Evolutionary conservation across 2,797 vertebrate genomes (phyloP).

Genomic region (Etheostoma nigrum): DNA sequence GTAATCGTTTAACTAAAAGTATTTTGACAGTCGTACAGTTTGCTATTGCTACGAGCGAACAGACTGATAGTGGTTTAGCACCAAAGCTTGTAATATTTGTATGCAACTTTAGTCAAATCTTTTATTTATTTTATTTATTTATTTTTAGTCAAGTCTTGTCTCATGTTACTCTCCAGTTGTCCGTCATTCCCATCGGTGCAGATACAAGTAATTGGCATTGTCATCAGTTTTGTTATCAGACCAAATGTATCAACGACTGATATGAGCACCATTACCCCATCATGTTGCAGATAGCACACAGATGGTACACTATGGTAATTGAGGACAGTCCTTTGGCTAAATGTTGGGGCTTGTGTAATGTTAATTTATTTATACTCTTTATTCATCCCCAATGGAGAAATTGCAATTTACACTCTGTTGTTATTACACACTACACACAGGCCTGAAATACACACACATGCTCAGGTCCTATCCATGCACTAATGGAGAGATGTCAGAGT

Average conservation of each 20-base stretch:
- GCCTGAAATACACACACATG: no score
- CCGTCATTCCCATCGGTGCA: background rate
- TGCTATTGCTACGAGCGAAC: slow-evolving; percentile 34
- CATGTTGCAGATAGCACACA: background rate
- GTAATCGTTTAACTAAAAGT: background rate
- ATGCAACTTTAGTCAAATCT: background rate
- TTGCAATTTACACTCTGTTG: no score
- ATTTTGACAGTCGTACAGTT: background rate
- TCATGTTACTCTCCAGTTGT: background rate
- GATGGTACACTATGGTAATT: background rate
- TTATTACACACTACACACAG: no score
- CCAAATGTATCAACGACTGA: background rate
- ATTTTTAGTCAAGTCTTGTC: background rate
- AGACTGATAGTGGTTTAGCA: slow-evolving; percentile 22
- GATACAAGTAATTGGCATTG: background rate
- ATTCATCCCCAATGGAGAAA: no score
- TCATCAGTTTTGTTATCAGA: background rate
- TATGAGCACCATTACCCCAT: background rate
- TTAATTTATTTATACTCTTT: no score
- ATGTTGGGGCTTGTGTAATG: background rate
- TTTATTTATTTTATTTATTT: no score
- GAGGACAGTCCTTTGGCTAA: background rate
- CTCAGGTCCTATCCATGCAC: no score
- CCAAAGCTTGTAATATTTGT: background rate
- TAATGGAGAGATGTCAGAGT: no score